Evolutionary conservation across 2,888 invertebrate genomes (phyloP).

Genomic region (Drosophila fulvimacula): DNA sequence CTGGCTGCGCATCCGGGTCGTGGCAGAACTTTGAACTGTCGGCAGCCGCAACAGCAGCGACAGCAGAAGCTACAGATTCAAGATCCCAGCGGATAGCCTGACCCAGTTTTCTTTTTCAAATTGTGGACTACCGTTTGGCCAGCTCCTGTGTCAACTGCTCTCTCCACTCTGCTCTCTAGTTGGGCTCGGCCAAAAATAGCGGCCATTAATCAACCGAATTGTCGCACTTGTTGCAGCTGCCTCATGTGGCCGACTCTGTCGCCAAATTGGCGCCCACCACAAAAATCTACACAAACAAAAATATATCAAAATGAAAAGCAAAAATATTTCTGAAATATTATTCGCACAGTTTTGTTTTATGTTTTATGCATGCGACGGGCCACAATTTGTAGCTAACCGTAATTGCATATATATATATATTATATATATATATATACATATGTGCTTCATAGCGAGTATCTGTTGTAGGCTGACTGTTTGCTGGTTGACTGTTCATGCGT

Average conservation of each 20-base stretch:
- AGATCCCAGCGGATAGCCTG: slow-evolving; percentile 45
- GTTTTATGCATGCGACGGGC: slow-evolving; percentile 20
- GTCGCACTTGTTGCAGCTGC: slow-evolving; percentile 66
- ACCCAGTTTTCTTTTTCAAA: slow-evolving; percentile 44
- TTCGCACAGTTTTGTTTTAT: slow-evolving; percentile 56
- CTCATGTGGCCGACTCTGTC: slow-evolving; percentile 48
- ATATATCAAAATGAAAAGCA: slow-evolving; percentile 9
- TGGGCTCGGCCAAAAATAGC: slow-evolving; percentile 44
- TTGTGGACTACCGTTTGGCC: slow-evolving; percentile 39
- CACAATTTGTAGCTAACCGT: slow-evolving; percentile 15
- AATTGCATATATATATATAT: background rate
- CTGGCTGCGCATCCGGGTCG: slow-evolving; percentile 53
- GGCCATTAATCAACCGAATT: slow-evolving; percentile 55
- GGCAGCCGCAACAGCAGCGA: too few species aligned
- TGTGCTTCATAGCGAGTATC: background rate
- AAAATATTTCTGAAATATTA: slow-evolving; percentile 38
- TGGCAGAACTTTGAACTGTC: slow-evolving; percentile 57
- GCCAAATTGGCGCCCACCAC: slow-evolving; percentile 60
- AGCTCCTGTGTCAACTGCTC: slow-evolving; percentile 6
- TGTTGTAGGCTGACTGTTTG: slow-evolving; percentile 5
- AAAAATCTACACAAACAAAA: slow-evolving; percentile 6
- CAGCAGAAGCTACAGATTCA: slow-evolving; percentile 8
- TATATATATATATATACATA: background rate
- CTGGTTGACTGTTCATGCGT: background rate
- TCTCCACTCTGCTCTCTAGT: background rate